Evolutionary conservation across 1,140 invertebrate genomes (phyloP).

Genomic region (Ruditapes philippinarum): DNA sequence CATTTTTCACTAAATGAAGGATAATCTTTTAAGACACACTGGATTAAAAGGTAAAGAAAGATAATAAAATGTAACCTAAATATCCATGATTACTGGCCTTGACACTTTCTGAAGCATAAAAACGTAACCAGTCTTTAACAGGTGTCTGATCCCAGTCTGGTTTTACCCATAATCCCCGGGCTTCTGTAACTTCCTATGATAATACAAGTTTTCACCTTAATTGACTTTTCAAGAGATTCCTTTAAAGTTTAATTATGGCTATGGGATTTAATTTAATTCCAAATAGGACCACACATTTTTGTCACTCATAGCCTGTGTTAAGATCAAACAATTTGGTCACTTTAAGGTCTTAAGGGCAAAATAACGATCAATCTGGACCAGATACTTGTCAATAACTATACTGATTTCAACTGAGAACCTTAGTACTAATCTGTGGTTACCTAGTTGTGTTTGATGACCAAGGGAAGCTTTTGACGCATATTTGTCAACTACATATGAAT

Average conservation of each 20-base stretch:
- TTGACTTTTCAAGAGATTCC: too few relatives aligned
- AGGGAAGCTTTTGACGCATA: too few relatives aligned
- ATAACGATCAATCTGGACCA: background rate
- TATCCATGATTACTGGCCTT: too few relatives aligned
- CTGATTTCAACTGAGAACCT: background rate
- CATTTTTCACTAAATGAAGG: too few relatives aligned
- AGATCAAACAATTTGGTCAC: conserved; percentile 16
- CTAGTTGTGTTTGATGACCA: background rate
- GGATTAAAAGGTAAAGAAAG: too few relatives aligned
- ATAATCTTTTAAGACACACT: too few relatives aligned
- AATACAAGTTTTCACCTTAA: background rate
- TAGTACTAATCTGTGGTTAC: background rate
- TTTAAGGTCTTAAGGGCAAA: background rate
- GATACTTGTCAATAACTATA: background rate
- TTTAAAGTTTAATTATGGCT: too few relatives aligned
- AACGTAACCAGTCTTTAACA: background rate
- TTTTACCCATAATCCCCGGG: background rate
- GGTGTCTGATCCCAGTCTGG: background rate
- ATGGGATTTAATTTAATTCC: background rate
- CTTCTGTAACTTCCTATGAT: background rate
- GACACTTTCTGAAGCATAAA: too few relatives aligned
- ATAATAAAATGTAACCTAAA: too few relatives aligned
- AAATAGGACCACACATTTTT: background rate
- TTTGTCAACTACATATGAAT: too few relatives aligned
- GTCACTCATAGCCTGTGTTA: background rate